These are phyloP conservation scores for Campopleginae sp. DNA, from an alignment of 2,888 invertebrate genomes.

Conservation along the genomic window DNA sequence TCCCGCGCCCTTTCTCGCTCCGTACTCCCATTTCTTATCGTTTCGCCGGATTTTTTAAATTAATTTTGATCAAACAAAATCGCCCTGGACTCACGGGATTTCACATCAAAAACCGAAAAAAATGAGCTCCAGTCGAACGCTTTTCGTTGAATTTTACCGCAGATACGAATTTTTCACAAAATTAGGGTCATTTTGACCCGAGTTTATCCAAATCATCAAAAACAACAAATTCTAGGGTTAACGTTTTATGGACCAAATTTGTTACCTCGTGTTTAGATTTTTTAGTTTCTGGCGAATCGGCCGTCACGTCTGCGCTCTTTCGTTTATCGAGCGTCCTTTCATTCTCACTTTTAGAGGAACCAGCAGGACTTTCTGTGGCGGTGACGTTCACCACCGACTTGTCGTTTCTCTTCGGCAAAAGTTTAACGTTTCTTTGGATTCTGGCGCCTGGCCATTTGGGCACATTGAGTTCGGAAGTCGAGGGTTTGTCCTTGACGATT, in stretches of 20 bases:
- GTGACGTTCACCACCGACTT: slow-evolving; percentile 62
- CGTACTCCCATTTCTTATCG: no score
- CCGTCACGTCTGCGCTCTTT: neutral
- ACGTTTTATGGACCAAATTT: neutral
- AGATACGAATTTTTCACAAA: no score
- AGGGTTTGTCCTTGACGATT: slow-evolving; percentile 71
- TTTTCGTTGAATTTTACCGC: no score
- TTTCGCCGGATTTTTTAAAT: neutral
- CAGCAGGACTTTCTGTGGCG: slow-evolving; percentile 16
- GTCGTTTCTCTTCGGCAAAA: slow-evolving; percentile 79
- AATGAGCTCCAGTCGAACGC: no score
- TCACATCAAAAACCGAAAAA: neutral
- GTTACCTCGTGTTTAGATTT: slow-evolving; percentile 74
- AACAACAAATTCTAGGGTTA: no score
- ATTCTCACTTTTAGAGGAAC: slow-evolving; percentile 17
- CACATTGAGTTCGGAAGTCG: slow-evolving; percentile 56
- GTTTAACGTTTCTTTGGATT: slow-evolving; percentile 81
- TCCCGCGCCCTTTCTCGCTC: no score
- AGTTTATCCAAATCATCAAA: no score
- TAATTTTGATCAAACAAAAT: no score
- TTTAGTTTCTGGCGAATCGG: slow-evolving; percentile 63
- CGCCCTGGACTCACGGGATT: neutral
- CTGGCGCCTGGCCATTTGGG: slow-evolving; percentile 78
- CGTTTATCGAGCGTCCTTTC: slow-evolving; percentile 50
- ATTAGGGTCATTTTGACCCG: no score